Evolutionary conservation across 2,888 invertebrate genomes (phyloP).

Genomic region (Criorhina ranunculi): DNA sequence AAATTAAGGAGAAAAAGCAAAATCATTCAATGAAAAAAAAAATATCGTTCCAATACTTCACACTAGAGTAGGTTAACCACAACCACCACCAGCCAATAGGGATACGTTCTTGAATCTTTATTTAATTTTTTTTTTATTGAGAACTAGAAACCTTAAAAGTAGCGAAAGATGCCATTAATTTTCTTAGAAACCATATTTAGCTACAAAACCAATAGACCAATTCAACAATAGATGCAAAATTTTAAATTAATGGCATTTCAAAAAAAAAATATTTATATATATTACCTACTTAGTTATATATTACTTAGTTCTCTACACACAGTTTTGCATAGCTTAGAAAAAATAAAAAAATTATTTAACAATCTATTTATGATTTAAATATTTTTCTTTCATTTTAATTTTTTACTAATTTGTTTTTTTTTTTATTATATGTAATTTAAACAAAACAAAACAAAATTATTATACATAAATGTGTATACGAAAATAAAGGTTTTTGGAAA

Average conservation of each 20-base stretch:
- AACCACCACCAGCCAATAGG: constrained; percentile 55
- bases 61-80: constrained; percentile 61
- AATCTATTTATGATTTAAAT: constrained; percentile 64
- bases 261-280: constrained; percentile 5
- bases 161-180: constrained; percentile 50
- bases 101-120: constrained; percentile 38
- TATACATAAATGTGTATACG: constrained; percentile 77
- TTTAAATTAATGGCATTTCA: constrained; percentile 45
- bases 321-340: constrained; percentile 50
- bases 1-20: constrained; percentile 25
- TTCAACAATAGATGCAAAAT: constrained; percentile 19
- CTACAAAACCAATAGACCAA: constrained; percentile 23
- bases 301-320: constrained; percentile 30
- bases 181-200: constrained; percentile 23
- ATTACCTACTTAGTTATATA: constrained; percentile 22
- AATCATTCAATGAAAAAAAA: constrained; percentile 5
- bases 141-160: constrained; percentile 28
- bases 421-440: constrained; percentile 76
- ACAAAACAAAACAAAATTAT: constrained; percentile 75
- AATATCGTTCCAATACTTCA: constrained; percentile 24
- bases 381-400: constrained; percentile 73
- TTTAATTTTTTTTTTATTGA: constrained; percentile 42
- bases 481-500: constrained; percentile 94
- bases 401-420: constrained; percentile 72
- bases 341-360: constrained; percentile 31